Percentiles rank a stretch among this genome's conserved stretches.
Evolutionary conservation across 2,113 vertebrate genomes (phyloP).

Genomic region (Phainopepla nitens): DNA sequence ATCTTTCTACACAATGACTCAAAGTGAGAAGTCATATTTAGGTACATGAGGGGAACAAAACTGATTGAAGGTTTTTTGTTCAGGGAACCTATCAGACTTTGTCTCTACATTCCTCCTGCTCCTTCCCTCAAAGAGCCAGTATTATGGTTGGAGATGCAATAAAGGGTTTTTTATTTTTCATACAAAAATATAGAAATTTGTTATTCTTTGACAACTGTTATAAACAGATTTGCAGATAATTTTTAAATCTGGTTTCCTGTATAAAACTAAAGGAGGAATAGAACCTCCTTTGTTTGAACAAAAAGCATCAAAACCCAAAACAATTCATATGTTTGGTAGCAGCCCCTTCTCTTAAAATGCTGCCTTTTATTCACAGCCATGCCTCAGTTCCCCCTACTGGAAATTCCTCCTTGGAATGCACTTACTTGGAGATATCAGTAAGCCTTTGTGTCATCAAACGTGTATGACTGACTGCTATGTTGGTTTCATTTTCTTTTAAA

Average conservation of each 20-base stretch:
- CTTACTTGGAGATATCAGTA: neutral
- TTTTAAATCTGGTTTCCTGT: neutral
- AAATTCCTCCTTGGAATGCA: neutral
- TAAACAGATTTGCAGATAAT: neutral
- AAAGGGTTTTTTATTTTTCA: neutral
- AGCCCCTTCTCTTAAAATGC: neutral
- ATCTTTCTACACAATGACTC: neutral
- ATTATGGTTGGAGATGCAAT: neutral
- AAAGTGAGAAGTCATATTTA: neutral
- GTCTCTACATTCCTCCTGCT: neutral
- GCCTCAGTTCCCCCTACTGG: neutral
- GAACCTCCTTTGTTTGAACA: neutral
- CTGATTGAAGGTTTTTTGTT: neutral
- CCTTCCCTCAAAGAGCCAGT: neutral
- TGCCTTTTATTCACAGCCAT: neutral
- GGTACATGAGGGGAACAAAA: neutral
- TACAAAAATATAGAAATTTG: neutral
- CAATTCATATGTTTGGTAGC: neutral
- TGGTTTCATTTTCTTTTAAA: neutral
- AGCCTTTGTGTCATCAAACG: neutral
- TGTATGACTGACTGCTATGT: neutral
- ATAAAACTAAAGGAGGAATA: neutral
- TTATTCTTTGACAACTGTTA: neutral
- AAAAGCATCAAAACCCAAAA: neutral
- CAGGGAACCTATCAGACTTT: neutral